These are phyloP conservation scores for Eucera pruinosa DNA, from an alignment of 2,888 invertebrate species.

Conservation along the genomic window DNA sequence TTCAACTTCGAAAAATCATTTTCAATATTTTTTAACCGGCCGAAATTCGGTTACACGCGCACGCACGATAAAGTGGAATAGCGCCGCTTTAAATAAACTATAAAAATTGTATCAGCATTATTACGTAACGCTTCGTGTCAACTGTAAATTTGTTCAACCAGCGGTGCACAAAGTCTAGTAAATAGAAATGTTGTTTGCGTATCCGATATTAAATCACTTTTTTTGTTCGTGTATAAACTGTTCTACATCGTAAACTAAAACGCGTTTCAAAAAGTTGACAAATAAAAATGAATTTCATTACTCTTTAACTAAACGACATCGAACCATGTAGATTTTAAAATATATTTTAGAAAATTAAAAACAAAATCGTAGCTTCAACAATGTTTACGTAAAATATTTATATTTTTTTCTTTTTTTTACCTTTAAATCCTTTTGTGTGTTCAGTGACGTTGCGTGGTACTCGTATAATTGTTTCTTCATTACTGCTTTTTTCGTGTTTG, in stretches of 20 bases:
- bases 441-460: too few species aligned
- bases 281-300: too few species aligned
- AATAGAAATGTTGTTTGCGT: not conserved
- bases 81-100: not conserved
- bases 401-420: too few species aligned
- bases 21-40: slow-evolving; percentile 28
- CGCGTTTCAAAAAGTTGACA: too few species aligned
- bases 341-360: too few species aligned
- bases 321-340: too few species aligned
- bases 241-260: not conserved
- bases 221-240: not conserved
- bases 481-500: too few species aligned
- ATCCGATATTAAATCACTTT: not conserved
- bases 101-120: not conserved
- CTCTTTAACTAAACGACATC: too few species aligned
- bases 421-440: too few species aligned
- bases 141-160: not conserved
- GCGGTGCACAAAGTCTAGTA: not conserved
- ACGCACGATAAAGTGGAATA: not conserved
- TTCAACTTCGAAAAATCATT: slow-evolving; percentile 48
- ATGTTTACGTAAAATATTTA: too few species aligned
- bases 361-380: too few species aligned
- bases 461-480: too few species aligned
- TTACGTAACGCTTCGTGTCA: not conserved
- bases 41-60: slow-evolving; percentile 14